phyloP scores from a whole-genome alignment of 1,140 invertebrate species.

The Scaptomyza montana region DNA sequence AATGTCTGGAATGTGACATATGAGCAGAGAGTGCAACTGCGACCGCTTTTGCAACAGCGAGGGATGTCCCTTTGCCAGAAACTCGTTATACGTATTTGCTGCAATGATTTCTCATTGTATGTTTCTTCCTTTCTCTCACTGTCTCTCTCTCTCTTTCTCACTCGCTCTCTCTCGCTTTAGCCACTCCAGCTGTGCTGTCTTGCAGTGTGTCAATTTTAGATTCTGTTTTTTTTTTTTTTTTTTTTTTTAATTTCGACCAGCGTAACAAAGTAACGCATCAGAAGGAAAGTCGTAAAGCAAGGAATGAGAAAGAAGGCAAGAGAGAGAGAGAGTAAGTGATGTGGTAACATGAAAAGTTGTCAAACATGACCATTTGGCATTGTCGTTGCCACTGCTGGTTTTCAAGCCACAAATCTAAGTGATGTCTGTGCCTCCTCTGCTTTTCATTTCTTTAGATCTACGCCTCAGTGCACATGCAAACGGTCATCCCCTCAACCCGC shows the following conservation, averaged over 20 bases:
- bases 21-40: slow-evolving; percentile 26
- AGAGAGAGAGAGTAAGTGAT: background rate
- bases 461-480: slow-evolving; percentile 76
- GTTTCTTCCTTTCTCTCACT: background rate
- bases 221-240: slow-evolving; percentile 5
- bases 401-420: slow-evolving; percentile 73
- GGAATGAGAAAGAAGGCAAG: background rate
- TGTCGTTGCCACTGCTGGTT: slow-evolving; percentile 49
- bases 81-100: slow-evolving; percentile 43
- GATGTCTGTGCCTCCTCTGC: slow-evolving; percentile 56
- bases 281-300: slow-evolving; percentile 6
- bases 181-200: background rate
- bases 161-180: no score
- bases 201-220: slow-evolving; percentile 30
- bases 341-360: slow-evolving; percentile 48
- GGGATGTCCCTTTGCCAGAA: slow-evolving; percentile 15
- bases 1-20: slow-evolving; percentile 57
- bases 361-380: slow-evolving; percentile 71
- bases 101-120: slow-evolving; percentile 40
- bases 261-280: slow-evolving; percentile 66
- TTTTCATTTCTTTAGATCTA: slow-evolving; percentile 76
- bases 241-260: slow-evolving; percentile 54
- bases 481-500: slow-evolving; percentile 36
- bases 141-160: no score
- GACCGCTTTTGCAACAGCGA: slow-evolving; percentile 9